Evolutionary conservation across 2,888 invertebrate genomes (phyloP), one percentile per base, ranked within the genome.

Genomic region (Buathra laborator): DNA sequence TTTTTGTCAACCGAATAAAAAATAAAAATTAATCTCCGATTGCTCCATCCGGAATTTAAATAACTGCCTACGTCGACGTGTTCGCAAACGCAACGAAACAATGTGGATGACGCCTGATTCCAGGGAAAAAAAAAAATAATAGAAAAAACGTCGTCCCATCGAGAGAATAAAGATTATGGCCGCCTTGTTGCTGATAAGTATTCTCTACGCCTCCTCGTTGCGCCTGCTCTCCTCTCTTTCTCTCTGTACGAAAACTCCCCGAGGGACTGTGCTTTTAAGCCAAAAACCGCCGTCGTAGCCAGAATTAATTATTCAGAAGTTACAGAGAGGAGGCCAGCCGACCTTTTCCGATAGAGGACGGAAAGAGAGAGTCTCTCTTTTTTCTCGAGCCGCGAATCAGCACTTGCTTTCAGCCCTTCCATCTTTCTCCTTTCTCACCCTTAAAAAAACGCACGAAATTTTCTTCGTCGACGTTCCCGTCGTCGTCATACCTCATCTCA

Each of bases 291-390:
- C 56, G 56, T 86, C 81, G 84, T 86, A 87, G 81, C 85, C 77
- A 77, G 79, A 85, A 88, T 91, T 88, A 91, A 91, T 91, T 90
- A 91, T 91, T 89, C 89, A 90, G 77, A 83, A 82, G 87, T 86
- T 9, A 84, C 59, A 85, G 87, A 87, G 59, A 88, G 86, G 59
- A 67, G 77, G 62, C 46, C 67, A 85, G 86, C 77, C 86, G 86
- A 87, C 84, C 88, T 89, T 89, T 89, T 90, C 81, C 86, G 79
- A 85, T 78, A 46, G 74, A 78, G 29, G n/a, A 32, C 29, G 32
- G 76, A 51, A 80, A 71, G 66, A 66, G 71, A 62, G 10, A 14
- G 14, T 29, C 24, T 29, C 24, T 62, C 14, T 29, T 62, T 32
- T 29, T 10, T 48, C n/a, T 51, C 59, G 79, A 79, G 81, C 84